Percentiles rank a stretch among this genome's conserved stretches.
Conservation (phyloP, 2,888 invertebrate species). For the Imbricaverruca yamaguchii region DNA sequence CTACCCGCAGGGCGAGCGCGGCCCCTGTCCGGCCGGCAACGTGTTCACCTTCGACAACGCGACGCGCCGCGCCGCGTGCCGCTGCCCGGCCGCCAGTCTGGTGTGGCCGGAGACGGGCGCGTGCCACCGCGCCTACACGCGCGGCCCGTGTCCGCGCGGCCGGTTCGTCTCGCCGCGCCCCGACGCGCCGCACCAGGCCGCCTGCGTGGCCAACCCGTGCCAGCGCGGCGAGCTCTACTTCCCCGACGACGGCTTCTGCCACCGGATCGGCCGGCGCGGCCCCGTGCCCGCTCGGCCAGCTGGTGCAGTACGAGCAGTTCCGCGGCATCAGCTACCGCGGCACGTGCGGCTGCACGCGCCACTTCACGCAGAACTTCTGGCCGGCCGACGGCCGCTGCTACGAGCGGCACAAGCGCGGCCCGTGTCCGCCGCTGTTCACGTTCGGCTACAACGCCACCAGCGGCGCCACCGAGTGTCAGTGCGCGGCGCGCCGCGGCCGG, state of each 20-base stretch:
- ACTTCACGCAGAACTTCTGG: constrained; percentile 35
- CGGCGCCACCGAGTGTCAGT: constrained; percentile 43
- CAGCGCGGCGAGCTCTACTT: constrained; percentile 65
- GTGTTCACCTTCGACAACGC: constrained; percentile 28
- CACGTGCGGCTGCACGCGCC: constrained; percentile 57
- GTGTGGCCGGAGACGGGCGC: constrained; percentile 53
- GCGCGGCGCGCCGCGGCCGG: constrained; percentile 54
- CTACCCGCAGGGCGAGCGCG: constrained; percentile 33
- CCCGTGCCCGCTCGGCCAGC: constrained; percentile 63
- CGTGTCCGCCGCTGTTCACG: constrained; percentile 32
- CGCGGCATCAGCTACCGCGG: constrained; percentile 78
- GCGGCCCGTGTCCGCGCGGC: constrained; percentile 58
- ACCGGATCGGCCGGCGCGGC: constrained; percentile 66
- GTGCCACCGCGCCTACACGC: constrained; percentile 70
- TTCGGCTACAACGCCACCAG: constrained; percentile 33
- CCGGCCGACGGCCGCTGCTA: constrained; percentile 33
- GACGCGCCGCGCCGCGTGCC: constrained; percentile 42
- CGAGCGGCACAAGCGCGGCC: constrained; percentile 34
- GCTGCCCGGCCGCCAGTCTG: constrained; percentile 31
- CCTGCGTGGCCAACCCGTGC: constrained; percentile 64
- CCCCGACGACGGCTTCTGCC: constrained; percentile 63
- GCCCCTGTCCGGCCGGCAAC: constrained; percentile 34
- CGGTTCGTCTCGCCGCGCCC: constrained; percentile 31
- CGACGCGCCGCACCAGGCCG: constrained; percentile 22
- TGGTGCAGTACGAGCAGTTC: constrained; percentile 72